phyloP scores from a whole-genome alignment of 1,140 invertebrate genomes.

The Anoplolepis gracilipes region DNA sequence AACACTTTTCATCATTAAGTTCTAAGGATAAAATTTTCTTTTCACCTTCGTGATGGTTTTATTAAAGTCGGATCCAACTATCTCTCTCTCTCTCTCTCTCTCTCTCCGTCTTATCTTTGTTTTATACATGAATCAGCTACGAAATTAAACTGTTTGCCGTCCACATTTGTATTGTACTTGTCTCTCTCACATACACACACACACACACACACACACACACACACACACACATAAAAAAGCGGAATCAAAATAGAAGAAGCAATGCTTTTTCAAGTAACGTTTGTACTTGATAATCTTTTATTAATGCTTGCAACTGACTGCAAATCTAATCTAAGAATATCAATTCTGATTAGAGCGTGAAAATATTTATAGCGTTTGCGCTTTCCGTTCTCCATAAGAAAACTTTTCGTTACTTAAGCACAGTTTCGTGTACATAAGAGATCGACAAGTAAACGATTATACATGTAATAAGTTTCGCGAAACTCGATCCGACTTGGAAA shows the following conservation, averaged over 20 bases:
- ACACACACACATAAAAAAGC: background rate
- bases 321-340: background rate
- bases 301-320: background rate
- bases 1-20: conserved; percentile 56
- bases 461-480: conserved; percentile 42
- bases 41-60: conserved; percentile 39
- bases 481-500: conserved; percentile 43
- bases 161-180: background rate
- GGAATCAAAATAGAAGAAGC: background rate
- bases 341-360: background rate
- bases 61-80: conserved; percentile 19
- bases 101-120: background rate
- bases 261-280: background rate
- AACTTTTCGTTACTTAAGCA: background rate
- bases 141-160: background rate
- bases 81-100: too few relatives aligned
- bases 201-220: too few relatives aligned
- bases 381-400: background rate
- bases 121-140: conserved; percentile 8
- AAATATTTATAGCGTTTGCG: conserved; percentile 16
- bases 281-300: background rate
- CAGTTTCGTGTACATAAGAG: background rate
- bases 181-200: too few relatives aligned
- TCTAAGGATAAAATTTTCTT: conserved; percentile 40
- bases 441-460: conserved; percentile 45